phyloP scores from a whole-genome alignment of 37 sponge, comb jelly and placozoan species.

The Beroe forskalii region DNA sequence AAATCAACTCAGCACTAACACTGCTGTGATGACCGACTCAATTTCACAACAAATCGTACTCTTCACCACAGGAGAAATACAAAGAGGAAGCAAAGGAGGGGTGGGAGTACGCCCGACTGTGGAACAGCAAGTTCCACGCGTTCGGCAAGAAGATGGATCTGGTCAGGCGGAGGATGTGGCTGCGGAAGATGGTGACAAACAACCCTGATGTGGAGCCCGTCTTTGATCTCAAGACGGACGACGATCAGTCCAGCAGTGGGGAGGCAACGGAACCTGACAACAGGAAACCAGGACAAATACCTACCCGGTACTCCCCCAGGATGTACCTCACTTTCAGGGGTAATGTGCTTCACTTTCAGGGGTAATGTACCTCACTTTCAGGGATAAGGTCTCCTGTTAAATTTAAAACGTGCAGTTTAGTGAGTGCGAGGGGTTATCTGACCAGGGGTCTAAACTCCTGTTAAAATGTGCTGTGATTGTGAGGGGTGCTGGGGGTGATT shows the following conservation, averaged over 20 bases:
- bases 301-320: conserved; percentile 20
- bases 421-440: too few species aligned
- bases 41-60: too few species aligned
- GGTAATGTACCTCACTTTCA: too few species aligned
- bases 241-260: neutral
- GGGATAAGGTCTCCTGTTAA: too few species aligned
- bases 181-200: conserved; percentile 27
- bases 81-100: conserved; percentile 60
- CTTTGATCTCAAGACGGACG: neutral
- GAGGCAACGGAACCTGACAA: neutral
- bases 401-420: too few species aligned
- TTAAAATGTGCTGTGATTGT: too few species aligned
- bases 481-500: too few species aligned
- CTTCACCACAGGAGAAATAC: neutral
- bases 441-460: too few species aligned
- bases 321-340: conserved; percentile 64
- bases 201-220: conserved; percentile 56
- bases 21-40: too few species aligned
- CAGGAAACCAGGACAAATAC: conserved; percentile 34
- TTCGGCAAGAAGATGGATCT: conserved; percentile 15
- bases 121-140: conserved; percentile 55
- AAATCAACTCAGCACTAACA: too few species aligned
- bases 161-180: conserved; percentile 56
- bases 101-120: conserved; percentile 65
- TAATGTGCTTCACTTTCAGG: too few species aligned